Base-by-base conservation (phyloP, 2,888 invertebrate species). In the Agonopterix subpropinquella region DNA sequence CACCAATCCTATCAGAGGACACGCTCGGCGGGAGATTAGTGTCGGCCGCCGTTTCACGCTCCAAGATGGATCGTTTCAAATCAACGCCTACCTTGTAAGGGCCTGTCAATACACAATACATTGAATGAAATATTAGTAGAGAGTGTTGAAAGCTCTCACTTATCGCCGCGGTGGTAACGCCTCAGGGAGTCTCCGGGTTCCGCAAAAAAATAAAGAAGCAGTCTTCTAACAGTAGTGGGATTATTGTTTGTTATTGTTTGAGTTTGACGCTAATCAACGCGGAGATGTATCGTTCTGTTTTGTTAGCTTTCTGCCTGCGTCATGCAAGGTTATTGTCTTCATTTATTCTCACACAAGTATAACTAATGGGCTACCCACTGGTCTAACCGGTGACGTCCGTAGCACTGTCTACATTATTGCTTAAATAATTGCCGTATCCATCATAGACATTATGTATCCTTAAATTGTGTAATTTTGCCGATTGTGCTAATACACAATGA, bases 131-230 rank as follows among this genome's bases (percentile, higher is more conserved):
- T 10, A 45, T 45, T 15, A 46, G 11, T 45, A 43, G 58, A 57
- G 57, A 67, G 73, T 67, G 76, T 70, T 70, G 75, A 77, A 76
- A 70, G 71, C 61, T 70, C 59, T 71, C 61, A 67, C 70, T 73
- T 67, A 67, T 70, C 63, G 53, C 50, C 66, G 69, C 53, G 72
- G 74, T 64, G 47, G 60, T 47, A 49, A 53, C 73, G 50, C 75
- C 49, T 45, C 63, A 55, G 77, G 80, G 62, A 53, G 66, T 57
- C 65, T 48, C 42, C 76, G 80, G 62, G 53, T 65, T 57, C 64
- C 47, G 43, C 61, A 60, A 70, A 79, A 77, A 78, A 78, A 67
- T 46, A 56, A 64, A 61, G 75, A 59, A 76, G 73, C 77, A 69
- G 75, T 70, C 70, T 70, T 67, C 66, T 39, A 56, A 65, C 77